Conservation (phyloP, 2,888 invertebrate species). For the Metallyticus violacea region DNA sequence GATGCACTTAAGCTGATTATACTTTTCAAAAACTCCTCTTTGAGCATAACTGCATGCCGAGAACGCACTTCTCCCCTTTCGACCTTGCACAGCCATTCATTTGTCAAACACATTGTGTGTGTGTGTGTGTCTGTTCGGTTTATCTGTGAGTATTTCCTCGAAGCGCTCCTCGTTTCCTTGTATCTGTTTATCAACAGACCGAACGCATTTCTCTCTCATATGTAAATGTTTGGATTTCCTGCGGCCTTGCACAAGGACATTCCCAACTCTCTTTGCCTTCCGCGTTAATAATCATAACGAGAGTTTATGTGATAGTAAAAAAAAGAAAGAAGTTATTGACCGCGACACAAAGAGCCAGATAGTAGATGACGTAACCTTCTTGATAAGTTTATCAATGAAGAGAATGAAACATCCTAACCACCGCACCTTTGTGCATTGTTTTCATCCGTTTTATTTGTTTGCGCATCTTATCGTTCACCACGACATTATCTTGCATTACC, state of each 20-base stretch:
- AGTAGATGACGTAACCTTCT: not conserved
- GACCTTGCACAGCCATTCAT: too few species aligned
- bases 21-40: too few species aligned
- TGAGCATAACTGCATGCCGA: not conserved
- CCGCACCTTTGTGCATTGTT: too few species aligned
- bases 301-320: not conserved
- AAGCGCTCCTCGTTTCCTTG: not conserved
- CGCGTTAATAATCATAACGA: not conserved
- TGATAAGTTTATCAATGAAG: not conserved
- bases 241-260: constrained; percentile 9
- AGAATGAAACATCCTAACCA: not conserved
- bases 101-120: too few species aligned
- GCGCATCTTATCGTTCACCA: too few species aligned
- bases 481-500: too few species aligned
- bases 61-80: too few species aligned
- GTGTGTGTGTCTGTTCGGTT: too few species aligned
- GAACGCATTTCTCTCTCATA: constrained; percentile 21
- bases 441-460: too few species aligned
- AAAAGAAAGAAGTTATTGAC: not conserved
- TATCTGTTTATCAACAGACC: constrained; percentile 26
- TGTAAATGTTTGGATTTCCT: constrained; percentile 25
- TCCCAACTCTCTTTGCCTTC: too few species aligned
- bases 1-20: too few species aligned
- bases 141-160: not conserved
- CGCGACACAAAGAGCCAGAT: too few species aligned